Evolutionary conservation across 2,113 vertebrate species (phyloP).

Genomic region (Serinus canaria): DNA sequence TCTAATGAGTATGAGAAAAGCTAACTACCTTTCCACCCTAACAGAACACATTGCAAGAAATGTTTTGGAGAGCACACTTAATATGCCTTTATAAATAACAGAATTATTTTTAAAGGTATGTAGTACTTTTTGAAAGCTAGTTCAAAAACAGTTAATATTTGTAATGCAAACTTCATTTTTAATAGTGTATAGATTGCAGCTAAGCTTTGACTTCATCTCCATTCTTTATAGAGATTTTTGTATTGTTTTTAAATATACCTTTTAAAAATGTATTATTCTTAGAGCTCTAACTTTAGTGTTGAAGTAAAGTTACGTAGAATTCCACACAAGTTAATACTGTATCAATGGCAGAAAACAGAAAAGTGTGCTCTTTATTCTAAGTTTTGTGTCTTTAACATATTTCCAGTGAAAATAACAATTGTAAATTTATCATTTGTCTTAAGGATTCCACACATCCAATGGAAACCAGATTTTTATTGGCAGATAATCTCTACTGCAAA

Average conservation of each 20-base stretch:
- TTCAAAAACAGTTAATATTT: neutral
- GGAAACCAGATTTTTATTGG: conserved; percentile 95
- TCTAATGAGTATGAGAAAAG: conserved; percentile 42
- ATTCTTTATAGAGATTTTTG: neutral
- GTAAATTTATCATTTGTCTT: conserved; percentile 43
- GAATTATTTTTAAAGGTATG: conserved; percentile 62
- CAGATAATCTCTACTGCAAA: conserved; percentile 96
- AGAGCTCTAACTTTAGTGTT: neutral
- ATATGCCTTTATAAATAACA: conserved; percentile 60
- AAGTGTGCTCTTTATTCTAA: conserved; percentile 39
- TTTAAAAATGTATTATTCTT: neutral
- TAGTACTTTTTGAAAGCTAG: conserved; percentile 48
- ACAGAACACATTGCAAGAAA: conserved; percentile 61
- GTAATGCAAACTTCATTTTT: neutral
- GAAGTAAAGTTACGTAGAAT: neutral
- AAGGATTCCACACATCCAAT: conserved; percentile 90
- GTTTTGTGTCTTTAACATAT: neutral
- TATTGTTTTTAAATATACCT: neutral
- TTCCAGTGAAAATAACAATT: conserved; percentile 1
- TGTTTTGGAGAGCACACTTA: conserved; percentile 59
- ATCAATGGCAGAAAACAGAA: neutral
- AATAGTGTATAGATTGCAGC: neutral
- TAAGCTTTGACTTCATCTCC: conserved; percentile 11
- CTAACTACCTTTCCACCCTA: conserved; percentile 57
- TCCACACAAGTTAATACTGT: neutral